Evolutionary conservation across 2,888 invertebrate genomes (phyloP).

Genomic region (Crocallis elinguaria): DNA sequence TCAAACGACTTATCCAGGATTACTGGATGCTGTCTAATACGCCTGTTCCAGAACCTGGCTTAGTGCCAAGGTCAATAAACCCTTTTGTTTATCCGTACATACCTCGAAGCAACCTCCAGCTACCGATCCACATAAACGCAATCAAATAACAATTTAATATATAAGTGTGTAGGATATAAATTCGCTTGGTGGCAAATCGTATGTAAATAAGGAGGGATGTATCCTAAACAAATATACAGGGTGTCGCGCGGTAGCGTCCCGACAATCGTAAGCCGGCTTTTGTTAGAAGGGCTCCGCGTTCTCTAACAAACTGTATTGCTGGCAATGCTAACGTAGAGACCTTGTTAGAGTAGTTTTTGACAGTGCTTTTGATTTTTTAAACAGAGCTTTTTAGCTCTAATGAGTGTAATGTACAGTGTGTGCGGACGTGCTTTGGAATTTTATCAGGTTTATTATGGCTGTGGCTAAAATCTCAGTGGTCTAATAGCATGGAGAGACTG

Average conservation of each 20-base stretch:
- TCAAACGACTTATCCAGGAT: conserved; percentile 47
- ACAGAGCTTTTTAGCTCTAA: conserved; percentile 46
- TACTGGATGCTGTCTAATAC: conserved; percentile 63
- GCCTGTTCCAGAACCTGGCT: conserved; percentile 67
- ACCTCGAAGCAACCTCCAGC: conserved; percentile 59
- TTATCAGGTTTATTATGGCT: conserved; percentile 20
- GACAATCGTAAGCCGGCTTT: conserved; percentile 57
- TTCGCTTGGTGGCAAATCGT: conserved; percentile 46
- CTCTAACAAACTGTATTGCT: conserved; percentile 28
- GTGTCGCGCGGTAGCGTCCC: conserved; percentile 67
- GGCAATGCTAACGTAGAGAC: conserved; percentile 33
- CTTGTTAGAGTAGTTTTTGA: conserved; percentile 47
- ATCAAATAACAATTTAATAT: conserved; percentile 54
- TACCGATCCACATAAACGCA: conserved; percentile 43
- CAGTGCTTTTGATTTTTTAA: conserved; percentile 59
- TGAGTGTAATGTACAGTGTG: conserved; percentile 36
- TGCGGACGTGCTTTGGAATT: conserved; percentile 29
- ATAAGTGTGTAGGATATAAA: conserved; percentile 53
- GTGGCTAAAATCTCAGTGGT: too few species aligned
- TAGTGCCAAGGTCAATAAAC: conserved; percentile 78
- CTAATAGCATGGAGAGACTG: too few species aligned
- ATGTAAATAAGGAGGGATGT: conserved; percentile 75
- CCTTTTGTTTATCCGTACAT: conserved; percentile 64
- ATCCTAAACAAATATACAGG: conserved; percentile 80
- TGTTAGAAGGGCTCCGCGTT: conserved; percentile 51